Evolutionary conservation across 1,140 invertebrate species (phyloP), one percentile per base, ranked within the genome.

Genomic region (Sweltsa coloradensis): DNA sequence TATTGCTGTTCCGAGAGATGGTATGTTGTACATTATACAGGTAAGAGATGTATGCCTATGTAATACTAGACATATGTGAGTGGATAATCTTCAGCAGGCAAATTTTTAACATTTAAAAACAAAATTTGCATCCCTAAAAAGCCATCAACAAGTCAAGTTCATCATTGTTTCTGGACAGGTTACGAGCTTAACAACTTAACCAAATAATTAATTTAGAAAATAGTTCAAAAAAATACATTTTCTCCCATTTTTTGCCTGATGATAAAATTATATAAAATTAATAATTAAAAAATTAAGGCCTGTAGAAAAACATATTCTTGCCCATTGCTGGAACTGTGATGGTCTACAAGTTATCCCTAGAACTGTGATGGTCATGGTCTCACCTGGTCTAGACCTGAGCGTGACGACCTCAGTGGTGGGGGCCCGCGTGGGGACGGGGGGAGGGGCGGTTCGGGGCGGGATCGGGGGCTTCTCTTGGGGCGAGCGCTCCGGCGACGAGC

Each of bases 381-480:
- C 16, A 26, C 36, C 34, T 16, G 14, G 18, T 44, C 43, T 47
- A 3, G 14, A 19, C 19, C 40, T 47, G 34, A 44, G 24, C 25
- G 41, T 47, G 14, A 45, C 39, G 14, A 13, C 53, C 43, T 57
- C 58, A 59, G 62, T 57, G 58, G 62, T 31, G 54, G 55, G 41
- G 59, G 51, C 41, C 5, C 63, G 58, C 22, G 54, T 52, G 41
- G 70, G 71, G 45, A 74, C 60, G 11, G 71, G 71, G 11, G 72
- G 71, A 3, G 71, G 69, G 2, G 67, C 69, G 7, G 69, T 71
- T 54, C 72, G 60, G 1, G 72, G 72, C 39, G 73, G 73, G 46
- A 74, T 69, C 0, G 73, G 72, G 34, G 73, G 72, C 51, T 71
- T 71, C 16, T 73, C 72, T n/a, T 69, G 65, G 7, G 67, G 56